These are phyloP conservation scores for Australoheros facetus DNA, from an alignment of 2,797 vertebrate species.

Conservation along the genomic window DNA sequence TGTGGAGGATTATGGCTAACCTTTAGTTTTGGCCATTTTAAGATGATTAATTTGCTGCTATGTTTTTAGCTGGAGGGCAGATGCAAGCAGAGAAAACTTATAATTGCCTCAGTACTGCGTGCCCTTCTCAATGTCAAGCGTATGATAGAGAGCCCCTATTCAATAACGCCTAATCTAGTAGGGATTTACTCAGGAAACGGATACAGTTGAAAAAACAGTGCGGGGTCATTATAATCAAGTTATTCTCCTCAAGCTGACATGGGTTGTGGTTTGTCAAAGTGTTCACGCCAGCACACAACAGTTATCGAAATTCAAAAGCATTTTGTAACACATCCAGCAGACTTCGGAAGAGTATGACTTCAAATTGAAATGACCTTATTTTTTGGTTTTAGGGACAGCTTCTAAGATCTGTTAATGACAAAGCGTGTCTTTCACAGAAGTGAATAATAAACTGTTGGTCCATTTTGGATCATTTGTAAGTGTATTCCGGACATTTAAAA, in stretches of 20 bases:
- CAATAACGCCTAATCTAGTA: slow-evolving; percentile 53
- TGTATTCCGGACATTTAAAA: not conserved
- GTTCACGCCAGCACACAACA: not conserved
- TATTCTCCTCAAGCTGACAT: slow-evolving; percentile 1
- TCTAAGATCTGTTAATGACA: not conserved
- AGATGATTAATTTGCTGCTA: slow-evolving; percentile 78
- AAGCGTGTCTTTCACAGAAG: not conserved
- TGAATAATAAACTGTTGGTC: not conserved
- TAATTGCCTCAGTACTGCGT: slow-evolving; percentile 71
- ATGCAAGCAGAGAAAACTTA: slow-evolving; percentile 70
- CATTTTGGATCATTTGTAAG: not conserved
- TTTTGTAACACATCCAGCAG: not conserved
- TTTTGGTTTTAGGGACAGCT: not conserved
- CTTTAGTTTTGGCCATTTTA: slow-evolving; percentile 76
- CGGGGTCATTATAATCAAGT: slow-evolving; percentile 25
- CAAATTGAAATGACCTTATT: not conserved
- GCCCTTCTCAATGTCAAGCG: slow-evolving; percentile 76
- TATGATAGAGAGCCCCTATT: slow-evolving; percentile 49
- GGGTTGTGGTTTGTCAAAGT: not conserved
- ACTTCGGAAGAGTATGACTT: not conserved
- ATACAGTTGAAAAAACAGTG: slow-evolving; percentile 36
- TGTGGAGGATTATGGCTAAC: slow-evolving; percentile 71
- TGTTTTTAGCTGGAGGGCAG: slow-evolving; percentile 73
- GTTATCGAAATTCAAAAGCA: not conserved
- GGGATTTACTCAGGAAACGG: slow-evolving; percentile 56